These are phyloP conservation scores for Deroplatys truncata DNA, from an alignment of 2,888 invertebrate genomes.

Conservation along the genomic window DNA sequence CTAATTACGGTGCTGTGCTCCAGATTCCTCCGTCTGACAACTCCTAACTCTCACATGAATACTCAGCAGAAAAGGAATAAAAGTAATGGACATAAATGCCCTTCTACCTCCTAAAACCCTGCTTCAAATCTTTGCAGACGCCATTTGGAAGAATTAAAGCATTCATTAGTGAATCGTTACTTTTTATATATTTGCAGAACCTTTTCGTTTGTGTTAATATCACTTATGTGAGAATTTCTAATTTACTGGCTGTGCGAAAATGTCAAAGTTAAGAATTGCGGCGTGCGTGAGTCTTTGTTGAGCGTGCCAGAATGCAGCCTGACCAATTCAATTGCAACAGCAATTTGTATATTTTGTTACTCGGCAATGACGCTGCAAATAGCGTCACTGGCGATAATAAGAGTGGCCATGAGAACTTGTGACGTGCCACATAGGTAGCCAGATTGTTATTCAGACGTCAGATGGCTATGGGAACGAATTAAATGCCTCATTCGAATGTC, in stretches of 20 bases:
- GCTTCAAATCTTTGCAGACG: no score
- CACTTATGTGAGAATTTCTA: background rate
- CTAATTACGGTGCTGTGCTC: no score
- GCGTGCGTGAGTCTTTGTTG: background rate
- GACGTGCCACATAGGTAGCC: background rate
- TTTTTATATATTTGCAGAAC: no score
- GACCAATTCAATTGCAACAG: background rate
- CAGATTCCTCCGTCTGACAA: no score
- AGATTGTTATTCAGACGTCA: background rate
- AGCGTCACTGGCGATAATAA: background rate
- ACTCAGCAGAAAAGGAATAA: no score
- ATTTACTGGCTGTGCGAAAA: background rate
- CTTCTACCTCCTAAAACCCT: no score
- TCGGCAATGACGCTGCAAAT: background rate
- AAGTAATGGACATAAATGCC: no score
- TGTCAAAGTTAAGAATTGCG: background rate
- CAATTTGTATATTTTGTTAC: background rate
- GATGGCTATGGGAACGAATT: background rate
- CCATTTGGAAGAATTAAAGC: no score
- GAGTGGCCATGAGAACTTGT: background rate
- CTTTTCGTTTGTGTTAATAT: background rate
- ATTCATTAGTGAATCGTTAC: no score
- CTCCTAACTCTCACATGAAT: no score
- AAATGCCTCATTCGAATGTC: no score
- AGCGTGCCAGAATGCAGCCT: background rate